Percentiles rank a stretch among this genome's conserved stretches.
Evolutionary conservation across 2,113 vertebrate species (phyloP).

Genomic region (Camelus bactrianus): DNA sequence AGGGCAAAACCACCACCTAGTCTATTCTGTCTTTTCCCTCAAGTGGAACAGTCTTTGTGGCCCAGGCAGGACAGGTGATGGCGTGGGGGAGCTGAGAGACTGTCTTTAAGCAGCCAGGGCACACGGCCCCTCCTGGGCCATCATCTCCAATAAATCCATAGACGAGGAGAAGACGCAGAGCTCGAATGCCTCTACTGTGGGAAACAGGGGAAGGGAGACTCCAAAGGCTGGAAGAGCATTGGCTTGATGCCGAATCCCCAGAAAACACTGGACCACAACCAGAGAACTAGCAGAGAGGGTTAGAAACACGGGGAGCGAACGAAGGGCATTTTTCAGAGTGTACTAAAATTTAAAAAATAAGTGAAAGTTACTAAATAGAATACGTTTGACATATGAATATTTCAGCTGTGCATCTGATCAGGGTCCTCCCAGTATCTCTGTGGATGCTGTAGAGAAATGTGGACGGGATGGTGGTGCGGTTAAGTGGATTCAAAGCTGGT

Average conservation of each 20-base stretch:
- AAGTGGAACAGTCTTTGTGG: accelerated
- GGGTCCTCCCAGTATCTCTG: not conserved
- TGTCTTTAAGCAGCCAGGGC: not conserved
- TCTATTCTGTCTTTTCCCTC: not conserved
- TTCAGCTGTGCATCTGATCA: too few relatives aligned
- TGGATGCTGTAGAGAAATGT: too few relatives aligned
- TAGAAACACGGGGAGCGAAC: not conserved
- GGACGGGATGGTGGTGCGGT: not conserved
- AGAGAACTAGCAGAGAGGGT: not conserved
- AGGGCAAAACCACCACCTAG: too few relatives aligned
- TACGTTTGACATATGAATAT: accelerated
- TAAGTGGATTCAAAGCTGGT: not conserved
- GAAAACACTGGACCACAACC: not conserved
- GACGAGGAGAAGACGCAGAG: not conserved
- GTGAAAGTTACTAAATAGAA: not conserved
- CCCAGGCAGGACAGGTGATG: not conserved
- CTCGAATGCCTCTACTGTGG: not conserved
- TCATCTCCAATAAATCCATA: too few relatives aligned
- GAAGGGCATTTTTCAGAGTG: not conserved
- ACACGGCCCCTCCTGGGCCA: not conserved
- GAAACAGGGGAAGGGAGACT: not conserved
- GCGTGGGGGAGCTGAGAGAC: not conserved
- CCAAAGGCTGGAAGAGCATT: not conserved
- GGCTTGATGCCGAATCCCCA: not conserved
- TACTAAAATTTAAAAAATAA: too few relatives aligned